Percentiles rank a stretch among this genome's conserved stretches.
Evolutionary conservation across 2,888 invertebrate species (phyloP).

Genomic region (Sycophila texana): DNA sequence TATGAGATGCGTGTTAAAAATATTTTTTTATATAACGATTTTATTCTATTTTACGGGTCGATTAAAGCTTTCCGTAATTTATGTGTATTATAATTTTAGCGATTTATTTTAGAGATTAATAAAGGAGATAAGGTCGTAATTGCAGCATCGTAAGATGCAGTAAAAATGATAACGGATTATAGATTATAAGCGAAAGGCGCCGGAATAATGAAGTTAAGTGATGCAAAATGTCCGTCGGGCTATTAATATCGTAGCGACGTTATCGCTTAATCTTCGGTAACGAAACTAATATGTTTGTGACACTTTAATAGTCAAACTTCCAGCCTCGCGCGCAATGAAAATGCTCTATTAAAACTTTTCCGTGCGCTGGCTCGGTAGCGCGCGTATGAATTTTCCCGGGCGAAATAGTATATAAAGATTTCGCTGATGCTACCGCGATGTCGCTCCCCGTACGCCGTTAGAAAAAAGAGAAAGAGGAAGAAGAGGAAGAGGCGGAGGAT

Average conservation of each 20-base stretch:
- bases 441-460: background rate
- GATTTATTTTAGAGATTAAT: too few relatives aligned
- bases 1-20: too few relatives aligned
- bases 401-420: constrained; percentile 48
- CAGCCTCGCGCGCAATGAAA: constrained; percentile 30
- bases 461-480: background rate
- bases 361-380: background rate
- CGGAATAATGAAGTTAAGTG: constrained; percentile 10
- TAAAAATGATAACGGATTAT: too few relatives aligned
- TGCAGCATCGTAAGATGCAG: too few relatives aligned
- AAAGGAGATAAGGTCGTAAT: too few relatives aligned
- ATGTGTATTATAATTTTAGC: too few relatives aligned
- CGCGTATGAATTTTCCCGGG: constrained; percentile 37
- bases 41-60: too few relatives aligned
- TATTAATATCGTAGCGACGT: constrained; percentile 34
- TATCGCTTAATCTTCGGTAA: constrained; percentile 45
- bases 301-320: constrained; percentile 50
- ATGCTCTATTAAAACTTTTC: constrained; percentile 49
- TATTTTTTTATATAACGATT: too few relatives aligned
- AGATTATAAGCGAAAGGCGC: too few relatives aligned
- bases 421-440: constrained; percentile 22
- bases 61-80: too few relatives aligned
- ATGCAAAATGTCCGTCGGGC: constrained; percentile 11
- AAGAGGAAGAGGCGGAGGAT: background rate
- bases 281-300: constrained; percentile 49